These are phyloP conservation scores for Beaufortia kweichowensis DNA, from an alignment of 2,113 vertebrate genomes.

Conservation along the genomic window DNA sequence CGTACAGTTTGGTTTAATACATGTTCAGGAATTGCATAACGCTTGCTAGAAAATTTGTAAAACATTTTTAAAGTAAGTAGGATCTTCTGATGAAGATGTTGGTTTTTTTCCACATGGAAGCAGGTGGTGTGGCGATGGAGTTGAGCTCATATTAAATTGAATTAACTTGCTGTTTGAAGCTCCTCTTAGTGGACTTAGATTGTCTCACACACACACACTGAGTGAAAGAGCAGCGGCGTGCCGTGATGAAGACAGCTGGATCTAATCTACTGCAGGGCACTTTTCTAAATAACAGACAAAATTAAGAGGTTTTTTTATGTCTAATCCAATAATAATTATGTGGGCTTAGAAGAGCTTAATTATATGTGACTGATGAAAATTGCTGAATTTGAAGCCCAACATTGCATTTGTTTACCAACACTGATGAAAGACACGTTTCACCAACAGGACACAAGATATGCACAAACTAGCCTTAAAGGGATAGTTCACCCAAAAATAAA, in stretches of 20 bases:
- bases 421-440: no score
- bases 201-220: neutral
- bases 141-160: conserved; percentile 30
- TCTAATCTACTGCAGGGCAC: conserved; percentile 40
- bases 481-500: no score
- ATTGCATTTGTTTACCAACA: conserved; percentile 3
- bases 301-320: conserved; percentile 30
- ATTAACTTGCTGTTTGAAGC: conserved; percentile 38
- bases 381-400: neutral
- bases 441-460: no score
- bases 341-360: conserved; percentile 35
- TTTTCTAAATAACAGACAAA: conserved; percentile 40
- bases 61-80: no score
- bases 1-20: no score
- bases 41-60: no score
- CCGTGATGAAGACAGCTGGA: conserved; percentile 44
- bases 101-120: neutral
- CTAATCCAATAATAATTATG: conserved; percentile 27
- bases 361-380: conserved; percentile 11
- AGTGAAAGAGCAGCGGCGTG: neutral
- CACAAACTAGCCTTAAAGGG: no score
- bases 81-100: no score
- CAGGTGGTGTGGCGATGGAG: neutral
- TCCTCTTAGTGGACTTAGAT: conserved; percentile 1
- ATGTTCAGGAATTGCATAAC: no score